phyloP scores from a whole-genome alignment of 1,140 invertebrate species.

The Tribolium madens region DNA sequence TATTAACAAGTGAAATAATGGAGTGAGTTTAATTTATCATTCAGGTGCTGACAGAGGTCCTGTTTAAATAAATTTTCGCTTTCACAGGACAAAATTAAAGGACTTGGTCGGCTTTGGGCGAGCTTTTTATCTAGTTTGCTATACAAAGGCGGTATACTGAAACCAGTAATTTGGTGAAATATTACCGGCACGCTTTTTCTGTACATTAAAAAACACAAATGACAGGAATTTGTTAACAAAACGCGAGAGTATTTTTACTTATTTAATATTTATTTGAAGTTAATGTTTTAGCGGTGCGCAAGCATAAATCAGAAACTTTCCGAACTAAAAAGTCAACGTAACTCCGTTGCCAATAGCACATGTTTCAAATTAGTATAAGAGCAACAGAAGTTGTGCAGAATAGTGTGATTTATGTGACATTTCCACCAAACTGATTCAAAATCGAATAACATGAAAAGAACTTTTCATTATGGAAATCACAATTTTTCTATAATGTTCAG shows the following conservation, averaged over 20 bases:
- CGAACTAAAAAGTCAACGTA: background rate
- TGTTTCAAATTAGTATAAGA: background rate
- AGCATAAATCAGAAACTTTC: background rate
- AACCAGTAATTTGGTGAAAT: slow-evolving; percentile 17
- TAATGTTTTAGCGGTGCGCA: background rate
- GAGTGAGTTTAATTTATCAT: slow-evolving; percentile 24
- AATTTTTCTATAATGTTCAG: background rate
- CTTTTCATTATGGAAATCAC: background rate
- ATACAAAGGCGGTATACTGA: slow-evolving; percentile 23
- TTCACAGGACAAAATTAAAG: slow-evolving; percentile 29
- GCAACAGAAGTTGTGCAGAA: background rate
- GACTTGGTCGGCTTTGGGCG: slow-evolving; percentile 2
- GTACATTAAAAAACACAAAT: background rate
- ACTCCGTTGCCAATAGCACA: background rate
- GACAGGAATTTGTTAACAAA: background rate
- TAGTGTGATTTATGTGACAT: background rate
- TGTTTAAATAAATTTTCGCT: slow-evolving; percentile 30
- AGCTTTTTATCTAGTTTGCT: slow-evolving; percentile 12
- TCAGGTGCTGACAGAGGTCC: slow-evolving; percentile 25
- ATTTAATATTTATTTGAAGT: background rate
- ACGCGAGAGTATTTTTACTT: background rate
- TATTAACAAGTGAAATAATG: slow-evolving; percentile 18
- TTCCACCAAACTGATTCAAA: background rate
- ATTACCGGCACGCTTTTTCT: background rate
- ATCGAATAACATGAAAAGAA: background rate